Conservation (phyloP, 2,113 vertebrate genomes). For the Petaurus breviceps region DNA sequence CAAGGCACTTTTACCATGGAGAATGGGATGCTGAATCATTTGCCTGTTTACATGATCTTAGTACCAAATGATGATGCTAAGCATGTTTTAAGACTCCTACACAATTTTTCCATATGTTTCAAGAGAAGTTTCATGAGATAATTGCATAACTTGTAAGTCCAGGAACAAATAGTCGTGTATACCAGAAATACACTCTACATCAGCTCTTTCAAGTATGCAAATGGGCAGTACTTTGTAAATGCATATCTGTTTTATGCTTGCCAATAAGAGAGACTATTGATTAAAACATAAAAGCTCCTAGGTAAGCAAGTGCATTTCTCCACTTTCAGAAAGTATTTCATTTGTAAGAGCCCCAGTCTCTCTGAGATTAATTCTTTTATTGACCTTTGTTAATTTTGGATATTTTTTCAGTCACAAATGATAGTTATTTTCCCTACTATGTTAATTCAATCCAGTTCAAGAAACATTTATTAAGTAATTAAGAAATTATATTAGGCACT, state of each 20-base stretch:
- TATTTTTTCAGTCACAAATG: conserved; percentile 15
- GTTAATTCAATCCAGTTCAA: neutral
- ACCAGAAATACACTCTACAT: conserved; percentile 46
- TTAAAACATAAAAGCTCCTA: conserved; percentile 46
- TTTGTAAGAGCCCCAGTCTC: neutral
- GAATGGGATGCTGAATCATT: neutral
- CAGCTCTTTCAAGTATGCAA: conserved; percentile 19
- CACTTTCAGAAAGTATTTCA: conserved; percentile 37
- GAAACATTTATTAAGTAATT: neutral
- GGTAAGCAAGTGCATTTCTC: conserved; percentile 24
- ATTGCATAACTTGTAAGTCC: neutral
- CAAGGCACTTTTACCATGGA: neutral
- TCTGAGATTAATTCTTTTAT: conserved; percentile 2
- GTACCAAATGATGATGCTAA: neutral
- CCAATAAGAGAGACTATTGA: conserved; percentile 12
- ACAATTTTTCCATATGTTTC: neutral
- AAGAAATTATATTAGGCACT: neutral
- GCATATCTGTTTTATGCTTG: conserved; percentile 25
- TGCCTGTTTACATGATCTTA: neutral
- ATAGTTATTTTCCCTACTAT: neutral
- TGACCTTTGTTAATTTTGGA: conserved; percentile 9
- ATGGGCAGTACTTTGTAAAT: conserved; percentile 43
- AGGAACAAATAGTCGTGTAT: neutral
- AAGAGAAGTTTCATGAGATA: neutral
- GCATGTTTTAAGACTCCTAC: neutral